A percentile compares a stretch with the other conserved stretches of the same genome.
Conservation (phyloP, 1,140 invertebrate species). For the Gryon sp. region DNA sequence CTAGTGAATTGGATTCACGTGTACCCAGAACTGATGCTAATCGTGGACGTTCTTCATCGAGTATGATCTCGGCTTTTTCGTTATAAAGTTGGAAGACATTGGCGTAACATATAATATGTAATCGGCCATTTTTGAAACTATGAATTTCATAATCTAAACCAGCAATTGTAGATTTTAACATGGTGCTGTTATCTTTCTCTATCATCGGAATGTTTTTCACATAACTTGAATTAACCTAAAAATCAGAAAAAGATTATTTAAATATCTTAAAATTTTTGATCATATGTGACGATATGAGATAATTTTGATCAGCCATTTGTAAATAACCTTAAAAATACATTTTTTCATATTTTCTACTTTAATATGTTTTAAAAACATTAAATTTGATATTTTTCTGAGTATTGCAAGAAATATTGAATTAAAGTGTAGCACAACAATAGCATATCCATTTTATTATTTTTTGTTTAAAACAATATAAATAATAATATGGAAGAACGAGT, state of each 20-base stretch:
- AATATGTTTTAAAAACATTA: too few species aligned
- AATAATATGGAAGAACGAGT: too few species aligned
- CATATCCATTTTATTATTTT: too few species aligned
- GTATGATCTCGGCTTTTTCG: slow-evolving; percentile 77
- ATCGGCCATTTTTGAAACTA: slow-evolving; percentile 82
- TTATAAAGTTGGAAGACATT: slow-evolving; percentile 83
- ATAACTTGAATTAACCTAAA: slow-evolving; percentile 73
- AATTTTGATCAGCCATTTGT: slow-evolving; percentile 12
- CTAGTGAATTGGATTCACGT: slow-evolving; percentile 79
- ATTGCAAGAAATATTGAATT: too few species aligned
- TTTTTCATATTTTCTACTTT: too few species aligned
- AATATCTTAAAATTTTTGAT: too few species aligned
- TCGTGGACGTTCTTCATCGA: slow-evolving; percentile 84
- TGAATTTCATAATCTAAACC: slow-evolving; percentile 81
- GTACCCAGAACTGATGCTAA: slow-evolving; percentile 84
- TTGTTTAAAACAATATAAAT: too few species aligned
- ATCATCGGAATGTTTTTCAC: slow-evolving; percentile 73
- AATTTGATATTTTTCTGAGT: too few species aligned
- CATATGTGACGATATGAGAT: slow-evolving; percentile 3
- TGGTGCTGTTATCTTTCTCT: slow-evolving; percentile 70
- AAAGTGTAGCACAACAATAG: too few species aligned
- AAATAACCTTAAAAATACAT: too few species aligned
- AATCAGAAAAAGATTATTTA: slow-evolving; percentile 48
- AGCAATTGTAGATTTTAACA: slow-evolving; percentile 70
- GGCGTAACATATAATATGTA: slow-evolving; percentile 83